Conservation (phyloP, 2,113 vertebrate genomes). For the Orientallactaga bullata region DNA sequence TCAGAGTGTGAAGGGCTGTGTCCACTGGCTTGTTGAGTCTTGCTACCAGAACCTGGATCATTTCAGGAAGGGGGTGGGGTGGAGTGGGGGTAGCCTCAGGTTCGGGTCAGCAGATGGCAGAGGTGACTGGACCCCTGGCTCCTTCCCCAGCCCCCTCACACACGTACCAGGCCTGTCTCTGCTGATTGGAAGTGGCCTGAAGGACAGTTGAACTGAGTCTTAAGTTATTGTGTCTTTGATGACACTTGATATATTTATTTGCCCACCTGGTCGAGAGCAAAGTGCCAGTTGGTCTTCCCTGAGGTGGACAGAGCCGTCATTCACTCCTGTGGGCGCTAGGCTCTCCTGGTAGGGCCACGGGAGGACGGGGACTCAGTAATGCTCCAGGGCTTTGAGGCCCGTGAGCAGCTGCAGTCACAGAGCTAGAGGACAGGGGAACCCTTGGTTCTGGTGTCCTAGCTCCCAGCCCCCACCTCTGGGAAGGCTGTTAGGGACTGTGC, state of each 20-base stretch:
- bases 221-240: conserved; percentile 84
- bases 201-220: conserved; percentile 83
- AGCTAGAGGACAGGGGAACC: background rate
- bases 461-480: background rate
- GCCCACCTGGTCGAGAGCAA: conserved; percentile 78
- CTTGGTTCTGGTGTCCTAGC: background rate
- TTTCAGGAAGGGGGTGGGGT: background rate
- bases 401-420: background rate
- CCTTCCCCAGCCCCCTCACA: background rate
- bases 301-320: background rate
- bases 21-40: accelerated
- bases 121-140: background rate
- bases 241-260: conserved; percentile 89
- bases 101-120: background rate
- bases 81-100: background rate
- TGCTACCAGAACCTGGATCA: background rate
- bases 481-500: background rate
- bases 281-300: background rate
- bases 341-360: background rate
- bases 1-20: accelerated
- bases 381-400: background rate
- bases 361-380: too few species aligned
- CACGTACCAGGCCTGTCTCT: conserved; percentile 51
- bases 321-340: background rate
- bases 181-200: conserved; percentile 84